Base-by-base conservation (phyloP, 2,888 invertebrate species). In the Dryobotodes eremita region DNA sequence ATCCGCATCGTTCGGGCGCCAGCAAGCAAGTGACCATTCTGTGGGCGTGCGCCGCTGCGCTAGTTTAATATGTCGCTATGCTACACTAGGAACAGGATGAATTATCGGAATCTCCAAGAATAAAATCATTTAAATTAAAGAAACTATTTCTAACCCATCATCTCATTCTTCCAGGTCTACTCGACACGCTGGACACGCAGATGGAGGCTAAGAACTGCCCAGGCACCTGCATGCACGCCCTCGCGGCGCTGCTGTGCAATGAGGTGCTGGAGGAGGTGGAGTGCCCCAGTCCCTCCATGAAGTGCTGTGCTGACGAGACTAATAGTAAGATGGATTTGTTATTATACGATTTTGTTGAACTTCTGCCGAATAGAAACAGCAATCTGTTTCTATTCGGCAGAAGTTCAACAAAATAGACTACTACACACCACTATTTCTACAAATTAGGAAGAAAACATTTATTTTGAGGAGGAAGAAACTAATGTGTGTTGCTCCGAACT, bases 121-220 rank as follows among this genome's bases (percentile, higher is more conserved):
- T 36, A 36, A 36, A 36, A 36, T 36, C 31, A 36, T 36, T 36
- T 36, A 36, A 36, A 2, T 36, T 36, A 36, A 36, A 36, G 31
- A 36, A 36, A 36, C 31, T 10, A 59, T n/a, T 23, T 20, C 7
- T 81, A 42, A 85, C 20, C 2, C 20, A 13, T 5, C 0, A 48
- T 2, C 11, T 65, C 0, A 46, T 36, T 11, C 31, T 86, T 86
- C 0, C 96, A 99, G 99, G 98, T 89, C 97, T 99, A 11, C 95
- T 99, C 91, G 98, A 99, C 91, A 98, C 98, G 50, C 97, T 99
- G 92, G 98, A 99, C 80, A 98, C 98, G 85, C 98, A 99, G 80
- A 98, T 98, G 80, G 98, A 98, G 94, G 97, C 98, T 79, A 98
- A 98, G 95, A 98, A 98, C 93, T 99, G 99, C 92, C 99, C 99